Evolutionary conservation across 2,113 vertebrate species (phyloP), one percentile per base, ranked within the genome.

Genomic region (Passer domesticus): DNA sequence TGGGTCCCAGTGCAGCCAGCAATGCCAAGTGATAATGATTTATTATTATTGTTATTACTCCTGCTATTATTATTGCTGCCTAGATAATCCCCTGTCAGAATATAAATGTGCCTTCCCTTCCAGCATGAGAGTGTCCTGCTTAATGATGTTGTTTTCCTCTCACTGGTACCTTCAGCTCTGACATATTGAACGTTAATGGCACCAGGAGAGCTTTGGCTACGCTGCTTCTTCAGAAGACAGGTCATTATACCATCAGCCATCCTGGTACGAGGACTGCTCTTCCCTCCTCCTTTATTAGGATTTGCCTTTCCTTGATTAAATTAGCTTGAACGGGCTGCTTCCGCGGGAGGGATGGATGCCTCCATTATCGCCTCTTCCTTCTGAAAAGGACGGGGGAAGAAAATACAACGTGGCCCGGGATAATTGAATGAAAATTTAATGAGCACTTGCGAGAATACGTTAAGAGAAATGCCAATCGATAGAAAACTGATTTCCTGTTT

Each of bases 361-460:
- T 77, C 83, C 86, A 88, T 95, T 93, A 96, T 53, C 52, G 18
- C 78, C 77, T 88, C 1, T 30, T 90, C 67, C 56, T 60, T 53
- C 83, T 78, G 83, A 73, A 85, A 92, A 91, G 83, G 64, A 56
- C 13, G 31, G 24, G 12, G 31, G 6, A 5, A 19, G 19, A 44
- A 41, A 77, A 58, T 24, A 76, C 83, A 69, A 10, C 4, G 1
- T 5, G 30, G 89, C 81, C 44, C 0, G 2, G 87, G 67, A 89
- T 96, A 95, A 96, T 96, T 76, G 87, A 94, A 96, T 96, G 95
- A 97, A 97, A 95, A 90, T 95, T 97, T 96, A 97, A 96, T 96
- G 94, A 96, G 96, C 89, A 81, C 92, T 97, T 96, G 94, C 50
- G 84, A 96, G 96, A 97, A 96, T 21, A 66, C 56, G 47, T 86